Evolutionary conservation across 2,888 invertebrate genomes (phyloP).

Genomic region (Ophion costatus): DNA sequence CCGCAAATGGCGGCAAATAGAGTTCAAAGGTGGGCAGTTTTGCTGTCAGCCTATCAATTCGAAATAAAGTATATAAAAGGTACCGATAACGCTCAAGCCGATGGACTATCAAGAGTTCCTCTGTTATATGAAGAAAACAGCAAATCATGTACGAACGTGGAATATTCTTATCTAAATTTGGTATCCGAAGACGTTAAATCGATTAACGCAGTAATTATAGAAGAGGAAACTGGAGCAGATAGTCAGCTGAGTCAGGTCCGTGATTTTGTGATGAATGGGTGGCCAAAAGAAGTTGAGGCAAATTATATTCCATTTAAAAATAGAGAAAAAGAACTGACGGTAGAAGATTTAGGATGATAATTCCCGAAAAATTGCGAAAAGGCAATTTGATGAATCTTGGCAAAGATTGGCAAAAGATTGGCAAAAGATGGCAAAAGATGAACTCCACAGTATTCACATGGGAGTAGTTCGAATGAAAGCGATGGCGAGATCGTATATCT

Average conservation of each 20-base stretch:
- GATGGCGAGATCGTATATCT: slow-evolving; percentile 64
- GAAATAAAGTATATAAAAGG: slow-evolving; percentile 46
- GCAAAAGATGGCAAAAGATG: too few relatives aligned
- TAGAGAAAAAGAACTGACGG: slow-evolving; percentile 40
- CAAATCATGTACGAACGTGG: neutral
- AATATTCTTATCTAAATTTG: slow-evolving; percentile 35
- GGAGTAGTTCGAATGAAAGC: slow-evolving; percentile 65
- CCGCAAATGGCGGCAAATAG: slow-evolving; percentile 44
- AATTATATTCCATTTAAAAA: slow-evolving; percentile 25
- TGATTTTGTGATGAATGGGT: slow-evolving; percentile 21
- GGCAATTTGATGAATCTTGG: too few relatives aligned
- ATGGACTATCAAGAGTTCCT: slow-evolving; percentile 42
- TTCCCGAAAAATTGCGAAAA: slow-evolving; percentile 44
- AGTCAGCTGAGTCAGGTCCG: slow-evolving; percentile 1
- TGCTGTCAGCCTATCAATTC: slow-evolving; percentile 47
- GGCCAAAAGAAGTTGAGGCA: slow-evolving; percentile 18
- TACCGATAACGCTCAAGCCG: slow-evolving; percentile 37
- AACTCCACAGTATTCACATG: slow-evolving; percentile 64
- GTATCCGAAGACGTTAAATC: slow-evolving; percentile 13
- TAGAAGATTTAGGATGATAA: slow-evolving; percentile 51
- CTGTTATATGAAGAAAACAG: neutral
- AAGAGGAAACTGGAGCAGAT: slow-evolving; percentile 6
- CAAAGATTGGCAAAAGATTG: too few relatives aligned
- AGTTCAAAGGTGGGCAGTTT: slow-evolving; percentile 53
- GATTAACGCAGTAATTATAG: neutral